Conservation (phyloP, 2,797 vertebrate species). For the Eulemur coronatus region DNA sequence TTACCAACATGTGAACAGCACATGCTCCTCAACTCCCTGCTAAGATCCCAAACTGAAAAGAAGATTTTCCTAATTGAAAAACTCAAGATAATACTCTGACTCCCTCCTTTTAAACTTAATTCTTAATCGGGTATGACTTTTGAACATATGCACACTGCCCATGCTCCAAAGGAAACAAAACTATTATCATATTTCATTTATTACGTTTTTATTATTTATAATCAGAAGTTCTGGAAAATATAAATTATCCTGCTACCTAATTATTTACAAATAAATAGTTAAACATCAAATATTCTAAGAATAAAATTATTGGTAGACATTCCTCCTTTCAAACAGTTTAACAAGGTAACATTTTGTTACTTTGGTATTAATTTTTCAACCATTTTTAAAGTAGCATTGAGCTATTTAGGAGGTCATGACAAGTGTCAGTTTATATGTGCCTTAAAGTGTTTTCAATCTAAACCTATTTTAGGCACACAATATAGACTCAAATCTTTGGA, state of each 20-base stretch:
- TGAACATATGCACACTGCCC: neutral
- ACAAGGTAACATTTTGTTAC: neutral
- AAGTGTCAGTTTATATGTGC: neutral
- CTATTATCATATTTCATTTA: neutral
- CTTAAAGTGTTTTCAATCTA: neutral
- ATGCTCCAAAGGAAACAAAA: neutral
- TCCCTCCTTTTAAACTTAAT: neutral
- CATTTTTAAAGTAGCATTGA: neutral
- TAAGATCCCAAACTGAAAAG: neutral
- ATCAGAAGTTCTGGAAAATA: neutral
- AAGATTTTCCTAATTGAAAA: neutral
- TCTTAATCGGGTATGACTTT: neutral
- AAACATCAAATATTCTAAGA: constrained; percentile 3
- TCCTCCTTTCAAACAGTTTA: neutral
- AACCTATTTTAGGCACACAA: neutral
- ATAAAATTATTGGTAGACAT: neutral
- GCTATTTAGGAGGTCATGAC: neutral
- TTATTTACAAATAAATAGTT: constrained; percentile 24
- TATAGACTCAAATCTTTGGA: neutral
- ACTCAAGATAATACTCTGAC: neutral
- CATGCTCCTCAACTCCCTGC: neutral
- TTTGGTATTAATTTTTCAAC: neutral
- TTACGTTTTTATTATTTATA: constrained; percentile 37
- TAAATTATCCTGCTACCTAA: neutral
- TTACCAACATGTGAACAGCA: neutral